These are phyloP conservation scores for Odontophorus gujanensis DNA, from an alignment of 2,113 vertebrate genomes.

Conservation along the genomic window DNA sequence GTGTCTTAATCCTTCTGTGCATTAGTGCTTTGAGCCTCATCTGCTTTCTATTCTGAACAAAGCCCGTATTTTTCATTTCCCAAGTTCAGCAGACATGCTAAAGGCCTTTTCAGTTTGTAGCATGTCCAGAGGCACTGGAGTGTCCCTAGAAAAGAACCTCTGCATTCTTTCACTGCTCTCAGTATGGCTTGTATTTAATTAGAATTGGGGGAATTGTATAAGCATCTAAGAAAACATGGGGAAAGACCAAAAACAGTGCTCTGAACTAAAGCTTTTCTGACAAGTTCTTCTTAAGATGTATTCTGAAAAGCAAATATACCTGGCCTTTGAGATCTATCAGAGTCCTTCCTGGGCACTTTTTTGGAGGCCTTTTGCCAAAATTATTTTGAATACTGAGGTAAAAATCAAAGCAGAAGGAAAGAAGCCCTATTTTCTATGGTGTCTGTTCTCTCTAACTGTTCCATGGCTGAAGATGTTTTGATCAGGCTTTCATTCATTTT, in stretches of 20 bases:
- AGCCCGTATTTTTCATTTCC: conserved; percentile 12
- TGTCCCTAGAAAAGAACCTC: neutral
- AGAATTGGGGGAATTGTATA: neutral
- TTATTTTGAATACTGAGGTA: neutral
- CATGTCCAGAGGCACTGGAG: neutral
- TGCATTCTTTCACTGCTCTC: neutral
- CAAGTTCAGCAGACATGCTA: conserved; percentile 6
- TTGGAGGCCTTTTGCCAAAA: neutral
- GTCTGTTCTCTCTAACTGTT: neutral
- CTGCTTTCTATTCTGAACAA: conserved; percentile 31
- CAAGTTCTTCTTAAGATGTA: neutral
- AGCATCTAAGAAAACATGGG: neutral
- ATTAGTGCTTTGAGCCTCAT: conserved; percentile 17
- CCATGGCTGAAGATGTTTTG: neutral
- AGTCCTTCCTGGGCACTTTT: neutral
- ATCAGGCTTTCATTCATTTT: neutral
- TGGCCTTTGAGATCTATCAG: neutral
- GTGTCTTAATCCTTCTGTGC: conserved; percentile 41
- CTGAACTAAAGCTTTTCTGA: neutral
- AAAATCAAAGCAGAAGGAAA: neutral
- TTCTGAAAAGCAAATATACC: neutral
- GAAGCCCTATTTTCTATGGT: neutral
- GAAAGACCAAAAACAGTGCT: neutral
- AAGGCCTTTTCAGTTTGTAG: neutral
- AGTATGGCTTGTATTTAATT: neutral